These are phyloP conservation scores for Cylindroiulus punctatus DNA, from an alignment of 2,888 invertebrate species.

Conservation along the genomic window DNA sequence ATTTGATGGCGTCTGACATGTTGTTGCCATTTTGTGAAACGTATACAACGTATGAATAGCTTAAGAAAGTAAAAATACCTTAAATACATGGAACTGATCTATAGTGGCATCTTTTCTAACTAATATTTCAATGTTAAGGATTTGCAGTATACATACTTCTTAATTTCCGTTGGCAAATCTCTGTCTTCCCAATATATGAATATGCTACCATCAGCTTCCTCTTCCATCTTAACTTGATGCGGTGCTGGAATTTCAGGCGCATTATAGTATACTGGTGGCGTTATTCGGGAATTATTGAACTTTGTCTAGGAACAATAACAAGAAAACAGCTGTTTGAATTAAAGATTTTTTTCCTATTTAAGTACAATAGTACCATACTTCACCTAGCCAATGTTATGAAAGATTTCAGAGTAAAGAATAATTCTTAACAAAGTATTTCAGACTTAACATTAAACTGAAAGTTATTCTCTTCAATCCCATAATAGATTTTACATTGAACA, in stretches of 20 bases:
- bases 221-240: constrained; percentile 72
- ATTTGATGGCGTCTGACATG: constrained; percentile 57
- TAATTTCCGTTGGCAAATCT: constrained; percentile 60
- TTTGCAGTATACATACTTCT: constrained; percentile 57
- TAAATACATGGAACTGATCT: background rate
- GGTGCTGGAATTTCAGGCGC: constrained; percentile 74
- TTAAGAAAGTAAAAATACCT: constrained; percentile 60
- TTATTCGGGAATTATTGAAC: constrained; percentile 67
- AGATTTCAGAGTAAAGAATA: too few species aligned
- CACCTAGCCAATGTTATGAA: too few species aligned
- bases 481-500: background rate
- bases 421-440: too few species aligned
- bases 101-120: too few species aligned
- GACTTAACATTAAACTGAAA: too few species aligned
- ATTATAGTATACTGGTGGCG: constrained; percentile 68
- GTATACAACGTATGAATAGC: constrained; percentile 74
- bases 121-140: background rate
- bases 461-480: background rate
- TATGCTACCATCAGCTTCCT: constrained; percentile 73
- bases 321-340: too few species aligned
- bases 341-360: too few species aligned
- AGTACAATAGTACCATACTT: too few species aligned
- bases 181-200: constrained; percentile 75
- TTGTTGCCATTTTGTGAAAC: constrained; percentile 70
- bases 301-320: constrained; percentile 64